A percentile compares a stretch with the other conserved stretches of the same genome.
Evolutionary conservation across 2,888 invertebrate genomes (phyloP).

Genomic region (Minunthozetes semirufus): DNA sequence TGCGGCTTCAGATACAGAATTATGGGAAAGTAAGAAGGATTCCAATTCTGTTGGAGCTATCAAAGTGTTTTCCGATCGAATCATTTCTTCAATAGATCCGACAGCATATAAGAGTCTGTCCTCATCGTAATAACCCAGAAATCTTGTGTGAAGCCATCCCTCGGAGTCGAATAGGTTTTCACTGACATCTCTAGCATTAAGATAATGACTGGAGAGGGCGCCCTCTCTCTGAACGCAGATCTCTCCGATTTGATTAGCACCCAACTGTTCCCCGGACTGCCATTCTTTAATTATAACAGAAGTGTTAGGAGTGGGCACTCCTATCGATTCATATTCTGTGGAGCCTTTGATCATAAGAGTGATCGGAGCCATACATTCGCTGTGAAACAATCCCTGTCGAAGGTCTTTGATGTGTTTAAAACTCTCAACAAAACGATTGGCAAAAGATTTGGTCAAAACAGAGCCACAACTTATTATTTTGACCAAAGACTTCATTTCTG

Average conservation of each 20-base stretch:
- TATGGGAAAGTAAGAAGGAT: background rate
- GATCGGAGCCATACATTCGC: slow-evolving; percentile 27
- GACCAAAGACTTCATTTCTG: background rate
- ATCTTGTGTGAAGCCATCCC: slow-evolving; percentile 27
- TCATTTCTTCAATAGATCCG: slow-evolving; percentile 8
- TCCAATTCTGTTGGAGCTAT: slow-evolving; percentile 20
- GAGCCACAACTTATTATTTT: slow-evolving; percentile 28
- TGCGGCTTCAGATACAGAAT: slow-evolving; percentile 9
- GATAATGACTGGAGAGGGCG: background rate
- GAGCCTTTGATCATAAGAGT: slow-evolving; percentile 29
- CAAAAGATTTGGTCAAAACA: background rate
- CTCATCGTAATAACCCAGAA: slow-evolving; percentile 34
- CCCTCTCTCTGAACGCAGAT: slow-evolving; percentile 16
- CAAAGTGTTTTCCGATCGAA: background rate
- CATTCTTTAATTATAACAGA: background rate
- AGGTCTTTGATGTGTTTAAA: slow-evolving; percentile 24
- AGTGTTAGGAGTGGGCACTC: slow-evolving; percentile 28
- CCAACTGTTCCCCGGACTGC: background rate
- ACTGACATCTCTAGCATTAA: background rate
- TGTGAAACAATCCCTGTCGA: slow-evolving; percentile 26
- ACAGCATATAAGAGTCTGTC: slow-evolving; percentile 20
- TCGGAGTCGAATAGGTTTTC: background rate
- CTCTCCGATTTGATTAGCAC: slow-evolving; percentile 18
- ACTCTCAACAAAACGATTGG: slow-evolving; percentile 1
- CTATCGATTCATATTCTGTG: slow-evolving; percentile 30